These are phyloP conservation scores for Cotesia vestalis DNA, from an alignment of 1,140 invertebrate species.

Conservation along the genomic window DNA sequence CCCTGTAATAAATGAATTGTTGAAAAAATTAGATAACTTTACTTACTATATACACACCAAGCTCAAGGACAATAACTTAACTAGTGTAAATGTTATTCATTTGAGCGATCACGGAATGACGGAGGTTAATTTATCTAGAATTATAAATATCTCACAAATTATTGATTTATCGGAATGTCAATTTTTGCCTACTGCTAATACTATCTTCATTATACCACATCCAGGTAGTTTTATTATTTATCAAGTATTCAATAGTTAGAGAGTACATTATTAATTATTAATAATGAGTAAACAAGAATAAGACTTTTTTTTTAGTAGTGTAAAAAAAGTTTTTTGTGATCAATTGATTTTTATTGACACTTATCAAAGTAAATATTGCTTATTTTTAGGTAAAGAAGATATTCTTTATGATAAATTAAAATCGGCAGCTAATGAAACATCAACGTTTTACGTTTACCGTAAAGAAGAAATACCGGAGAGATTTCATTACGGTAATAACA, in stretches of 20 bases:
- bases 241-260: no score
- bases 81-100: conserved; percentile 74
- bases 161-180: conserved; percentile 65
- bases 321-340: neutral
- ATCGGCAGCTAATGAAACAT: conserved; percentile 55
- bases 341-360: conserved; percentile 11
- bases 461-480: conserved; percentile 68
- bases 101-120: conserved; percentile 82
- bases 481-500: conserved; percentile 71
- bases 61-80: conserved; percentile 63
- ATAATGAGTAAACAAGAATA: no score
- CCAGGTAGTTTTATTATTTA: conserved; percentile 54
- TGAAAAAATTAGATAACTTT: conserved; percentile 68
- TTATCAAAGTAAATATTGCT: conserved; percentile 33
- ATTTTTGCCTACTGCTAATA: conserved; percentile 61
- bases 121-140: conserved; percentile 62
- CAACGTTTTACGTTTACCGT: conserved; percentile 68
- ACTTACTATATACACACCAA: conserved; percentile 70
- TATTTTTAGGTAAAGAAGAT: conserved; percentile 61
- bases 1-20: conserved; percentile 61
- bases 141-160: conserved; percentile 71
- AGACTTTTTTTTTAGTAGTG: no score
- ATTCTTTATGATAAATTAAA: conserved; percentile 67
- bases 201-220: conserved; percentile 68
- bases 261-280: no score